Evolutionary conservation across 2,113 vertebrate genomes (phyloP).

Genomic region (Eudyptes chrysolophus): DNA sequence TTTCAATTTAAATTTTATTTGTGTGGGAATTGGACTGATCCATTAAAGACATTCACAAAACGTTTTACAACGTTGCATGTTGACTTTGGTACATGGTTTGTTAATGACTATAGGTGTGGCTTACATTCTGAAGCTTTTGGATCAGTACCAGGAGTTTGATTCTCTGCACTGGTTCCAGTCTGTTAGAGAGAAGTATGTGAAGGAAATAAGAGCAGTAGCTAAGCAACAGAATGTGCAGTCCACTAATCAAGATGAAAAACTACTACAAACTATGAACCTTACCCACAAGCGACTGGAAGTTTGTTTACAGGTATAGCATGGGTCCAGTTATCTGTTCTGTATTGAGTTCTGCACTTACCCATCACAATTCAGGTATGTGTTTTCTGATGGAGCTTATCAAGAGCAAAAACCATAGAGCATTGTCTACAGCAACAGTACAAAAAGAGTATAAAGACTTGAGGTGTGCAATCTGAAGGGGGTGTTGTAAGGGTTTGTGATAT

Average conservation of each 20-base stretch:
- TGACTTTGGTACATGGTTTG: not conserved
- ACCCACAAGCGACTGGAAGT: slow-evolving; percentile 95
- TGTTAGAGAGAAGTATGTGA: slow-evolving; percentile 93
- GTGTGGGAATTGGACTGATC: not conserved
- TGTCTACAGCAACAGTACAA: not conserved
- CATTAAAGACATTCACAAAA: not conserved
- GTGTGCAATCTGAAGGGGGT: not conserved
- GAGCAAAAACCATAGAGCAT: not conserved
- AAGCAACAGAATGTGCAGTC: slow-evolving; percentile 94
- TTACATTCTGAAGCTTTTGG: slow-evolving; percentile 97
- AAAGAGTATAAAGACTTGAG: not conserved
- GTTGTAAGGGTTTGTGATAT: accelerated
- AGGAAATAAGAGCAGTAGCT: slow-evolving; percentile 90
- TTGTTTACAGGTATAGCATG: slow-evolving; percentile 86
- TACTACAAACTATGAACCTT: slow-evolving; percentile 97
- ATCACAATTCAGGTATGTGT: not conserved
- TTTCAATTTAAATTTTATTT: not conserved
- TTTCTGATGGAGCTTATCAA: not conserved
- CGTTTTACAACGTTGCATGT: not conserved
- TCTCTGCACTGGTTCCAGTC: slow-evolving; percentile 99
- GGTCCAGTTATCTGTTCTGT: not conserved
- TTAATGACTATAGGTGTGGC: slow-evolving; percentile 86
- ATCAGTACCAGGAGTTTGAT: slow-evolving; percentile 98
- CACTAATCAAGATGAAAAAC: slow-evolving; percentile 91
- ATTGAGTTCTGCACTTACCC: not conserved